Base-by-base conservation (phyloP, 2,888 invertebrate genomes). In the Aricia artaxerxes region DNA sequence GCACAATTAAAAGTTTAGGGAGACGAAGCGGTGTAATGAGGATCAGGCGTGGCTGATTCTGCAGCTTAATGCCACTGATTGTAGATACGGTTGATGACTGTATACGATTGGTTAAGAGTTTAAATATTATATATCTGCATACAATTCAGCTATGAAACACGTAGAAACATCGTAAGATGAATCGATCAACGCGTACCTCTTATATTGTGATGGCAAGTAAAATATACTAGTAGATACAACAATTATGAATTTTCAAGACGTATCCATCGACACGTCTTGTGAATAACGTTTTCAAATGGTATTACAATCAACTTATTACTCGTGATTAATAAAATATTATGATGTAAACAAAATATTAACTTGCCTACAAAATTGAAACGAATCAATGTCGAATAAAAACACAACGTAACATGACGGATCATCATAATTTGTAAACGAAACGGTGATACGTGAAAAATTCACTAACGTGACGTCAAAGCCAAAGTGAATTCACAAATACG, bases 1-100 rank as follows among this genome's bases (percentile, higher is more conserved):
- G 80, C 84, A 86, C 87, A 86, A 88, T 89, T 88, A 89, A 88
- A 87, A 87, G 83, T 84, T 85, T 83, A 83, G 83, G 85, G 83
- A 83, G 85, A 87, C 85, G 86, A 85, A 84, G 84, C 83, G 84
- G 79, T 82, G 85, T 84, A 84, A 86, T 87, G 85, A 85, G 86
- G 38, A 85, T 84, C 85, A 83, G 81, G 82, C 82, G 80, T 80
- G 81, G 81, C 81, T 82, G 82, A 82, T 83, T 81, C 78, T 79
- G 78, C 79, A 81, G 80, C 82, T 81, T 79, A 79, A 81, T 80
- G 72, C 64, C 76, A 73, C 38, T 57, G 80, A 78, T 79, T 77
- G 73, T 77, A 78, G 80, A 80, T 80, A 57, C 57, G 76, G 31
- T 76, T 76, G 35, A 49, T 49, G 49, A 49, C 49, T 49, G 49